A percentile compares a stretch with the other conserved stretches of the same genome.
These are phyloP conservation scores for Peucedramus taeniatus DNA, from an alignment of 2,113 vertebrate genomes.

Conservation along the genomic window DNA sequence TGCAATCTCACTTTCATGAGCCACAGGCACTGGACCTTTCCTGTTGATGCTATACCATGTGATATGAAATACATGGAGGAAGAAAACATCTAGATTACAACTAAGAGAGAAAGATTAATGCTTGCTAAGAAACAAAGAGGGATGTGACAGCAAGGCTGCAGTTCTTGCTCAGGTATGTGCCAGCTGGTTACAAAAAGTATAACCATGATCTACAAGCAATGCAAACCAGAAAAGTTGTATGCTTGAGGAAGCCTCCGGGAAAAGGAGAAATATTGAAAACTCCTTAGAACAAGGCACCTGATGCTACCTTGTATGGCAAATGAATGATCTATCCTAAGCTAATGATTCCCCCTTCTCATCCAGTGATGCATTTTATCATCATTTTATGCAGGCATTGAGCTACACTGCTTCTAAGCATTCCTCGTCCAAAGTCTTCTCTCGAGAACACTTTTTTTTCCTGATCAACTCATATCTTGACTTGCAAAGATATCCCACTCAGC, in stretches of 20 bases:
- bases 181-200: background rate
- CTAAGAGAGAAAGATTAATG: background rate
- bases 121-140: background rate
- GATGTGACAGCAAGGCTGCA: background rate
- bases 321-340: background rate
- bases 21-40: background rate
- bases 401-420: background rate
- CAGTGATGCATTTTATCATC: background rate
- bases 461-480: background rate
- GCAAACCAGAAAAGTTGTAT: background rate
- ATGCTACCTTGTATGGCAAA: background rate
- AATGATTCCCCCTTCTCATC: background rate
- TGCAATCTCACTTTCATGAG: accelerated
- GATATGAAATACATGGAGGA: background rate
- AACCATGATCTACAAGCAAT: background rate
- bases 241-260: background rate
- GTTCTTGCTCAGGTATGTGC: background rate
- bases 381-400: background rate
- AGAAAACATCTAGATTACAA: background rate
- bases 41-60: background rate
- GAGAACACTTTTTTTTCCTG: background rate
- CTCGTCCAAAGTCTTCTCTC: background rate
- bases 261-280: background rate
- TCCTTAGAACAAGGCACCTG: background rate
- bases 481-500: background rate